A percentile compares a stretch with the other conserved stretches of the same genome.
These are phyloP conservation scores for Haliaeetus leucogaster DNA, from an alignment of 2,113 vertebrate genomes.

Conservation along the genomic window DNA sequence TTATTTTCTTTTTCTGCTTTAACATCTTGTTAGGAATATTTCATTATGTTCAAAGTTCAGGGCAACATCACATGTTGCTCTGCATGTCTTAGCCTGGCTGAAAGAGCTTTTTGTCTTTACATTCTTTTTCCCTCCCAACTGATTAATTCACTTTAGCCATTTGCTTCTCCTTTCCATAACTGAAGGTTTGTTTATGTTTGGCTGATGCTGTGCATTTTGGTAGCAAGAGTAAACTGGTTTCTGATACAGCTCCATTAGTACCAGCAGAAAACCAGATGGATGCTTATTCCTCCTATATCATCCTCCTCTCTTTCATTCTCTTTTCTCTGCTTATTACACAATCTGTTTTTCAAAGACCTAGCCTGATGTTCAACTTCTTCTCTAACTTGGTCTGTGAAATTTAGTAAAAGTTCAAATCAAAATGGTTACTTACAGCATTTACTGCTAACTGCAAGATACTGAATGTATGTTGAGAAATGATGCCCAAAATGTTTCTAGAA, in stretches of 20 bases:
- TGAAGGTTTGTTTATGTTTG: slow-evolving; percentile 4
- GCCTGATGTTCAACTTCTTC: not conserved
- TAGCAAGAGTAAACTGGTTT: slow-evolving; percentile 6
- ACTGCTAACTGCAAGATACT: not conserved
- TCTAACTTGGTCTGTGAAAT: not conserved
- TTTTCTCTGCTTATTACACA: not conserved
- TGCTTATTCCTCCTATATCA: not conserved
- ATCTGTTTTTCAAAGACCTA: not conserved
- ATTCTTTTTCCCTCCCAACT: not conserved
- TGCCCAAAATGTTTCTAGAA: not conserved
- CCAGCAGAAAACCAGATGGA: not conserved
- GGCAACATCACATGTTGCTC: slow-evolving; percentile 17
- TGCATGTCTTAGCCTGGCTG: slow-evolving; percentile 27
- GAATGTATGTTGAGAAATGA: not conserved
- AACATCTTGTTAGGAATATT: not conserved
- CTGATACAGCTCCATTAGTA: not conserved
- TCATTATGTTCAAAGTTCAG: slow-evolving; percentile 4
- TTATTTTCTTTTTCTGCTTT: not conserved
- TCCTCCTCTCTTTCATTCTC: not conserved
- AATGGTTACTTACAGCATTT: not conserved
- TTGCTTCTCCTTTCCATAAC: not conserved
- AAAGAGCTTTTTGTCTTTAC: slow-evolving; percentile 34
- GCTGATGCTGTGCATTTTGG: not conserved
- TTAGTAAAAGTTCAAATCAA: not conserved
- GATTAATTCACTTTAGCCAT: not conserved